phyloP scores from a whole-genome alignment of 2,797 vertebrate species.

The Lepilemur septentrionalis region DNA sequence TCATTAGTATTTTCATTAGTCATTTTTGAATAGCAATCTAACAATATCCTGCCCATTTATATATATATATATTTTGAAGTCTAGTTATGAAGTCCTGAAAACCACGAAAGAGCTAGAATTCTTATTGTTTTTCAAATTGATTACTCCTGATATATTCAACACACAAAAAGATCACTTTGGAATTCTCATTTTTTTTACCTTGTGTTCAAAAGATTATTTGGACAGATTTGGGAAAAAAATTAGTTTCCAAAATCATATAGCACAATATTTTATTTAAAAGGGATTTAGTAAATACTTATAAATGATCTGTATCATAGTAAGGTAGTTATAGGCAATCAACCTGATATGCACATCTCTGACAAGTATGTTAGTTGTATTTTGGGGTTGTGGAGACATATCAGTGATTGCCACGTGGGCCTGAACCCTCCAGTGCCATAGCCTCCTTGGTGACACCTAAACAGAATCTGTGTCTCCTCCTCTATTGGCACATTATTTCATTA shows the following conservation, averaged over 20 bases:
- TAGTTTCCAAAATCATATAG: not conserved
- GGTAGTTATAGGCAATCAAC: not conserved
- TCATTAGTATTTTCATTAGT: not conserved
- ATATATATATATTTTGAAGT: not conserved
- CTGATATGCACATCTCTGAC: not conserved
- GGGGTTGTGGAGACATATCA: not conserved
- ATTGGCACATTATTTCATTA: not conserved
- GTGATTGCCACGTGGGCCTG: too few relatives aligned
- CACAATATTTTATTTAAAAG: not conserved
- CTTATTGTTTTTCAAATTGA: not conserved
- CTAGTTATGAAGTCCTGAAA: not conserved
- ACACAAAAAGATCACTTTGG: not conserved
- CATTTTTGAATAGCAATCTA: not conserved
- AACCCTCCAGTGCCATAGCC: accelerated
- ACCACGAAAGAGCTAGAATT: not conserved
- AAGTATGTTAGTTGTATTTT: not conserved
- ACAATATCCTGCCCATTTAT: not conserved
- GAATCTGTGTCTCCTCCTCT: not conserved
- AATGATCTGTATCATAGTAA: not conserved
- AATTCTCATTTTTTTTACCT: not conserved
- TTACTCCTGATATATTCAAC: not conserved
- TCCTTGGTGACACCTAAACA: not conserved
- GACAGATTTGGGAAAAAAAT: not conserved
- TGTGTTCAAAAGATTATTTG: not conserved
- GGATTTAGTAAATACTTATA: not conserved